Conservation (phyloP, 1,140 invertebrate species). For the Palaemon carinicauda region DNA sequence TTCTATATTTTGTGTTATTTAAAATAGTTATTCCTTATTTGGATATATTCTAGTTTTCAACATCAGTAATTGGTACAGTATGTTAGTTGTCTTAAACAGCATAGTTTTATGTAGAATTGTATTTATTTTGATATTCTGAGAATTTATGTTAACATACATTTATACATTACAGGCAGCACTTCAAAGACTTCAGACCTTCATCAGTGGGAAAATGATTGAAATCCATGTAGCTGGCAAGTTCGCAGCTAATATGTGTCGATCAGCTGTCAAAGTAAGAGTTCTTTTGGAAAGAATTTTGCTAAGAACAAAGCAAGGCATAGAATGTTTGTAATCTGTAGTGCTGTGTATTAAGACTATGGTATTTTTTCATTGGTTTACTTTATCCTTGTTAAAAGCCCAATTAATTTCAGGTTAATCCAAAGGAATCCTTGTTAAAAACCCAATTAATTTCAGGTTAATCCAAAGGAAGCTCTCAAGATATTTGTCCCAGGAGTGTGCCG, state of each 20-base stretch:
- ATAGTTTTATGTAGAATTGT: too few relatives aligned
- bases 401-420: slow-evolving; percentile 67
- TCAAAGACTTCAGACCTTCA: slow-evolving; percentile 43
- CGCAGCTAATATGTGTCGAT: slow-evolving; percentile 74
- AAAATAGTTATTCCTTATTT: too few relatives aligned
- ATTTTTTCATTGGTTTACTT: too few relatives aligned
- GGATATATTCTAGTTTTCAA: too few relatives aligned
- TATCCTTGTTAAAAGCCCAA: too few relatives aligned
- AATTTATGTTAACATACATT: too few relatives aligned
- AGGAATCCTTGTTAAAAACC: too few relatives aligned
- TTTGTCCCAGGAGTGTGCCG: slow-evolving; percentile 78
- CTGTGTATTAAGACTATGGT: slow-evolving; percentile 47
- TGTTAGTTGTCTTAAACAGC: too few relatives aligned
- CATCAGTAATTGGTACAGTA: too few relatives aligned
- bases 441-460: slow-evolving; percentile 65
- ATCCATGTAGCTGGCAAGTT: slow-evolving; percentile 82
- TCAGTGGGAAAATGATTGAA: slow-evolving; percentile 75
- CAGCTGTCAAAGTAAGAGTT: slow-evolving; percentile 74
- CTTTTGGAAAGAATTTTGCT: not conserved
- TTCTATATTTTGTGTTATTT: too few relatives aligned
- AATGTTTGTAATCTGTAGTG: not conserved
- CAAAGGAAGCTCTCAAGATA: slow-evolving; percentile 74
- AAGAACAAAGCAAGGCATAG: not conserved
- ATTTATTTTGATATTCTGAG: too few relatives aligned
- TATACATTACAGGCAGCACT: too few relatives aligned